These are phyloP conservation scores for Apeira syringaria DNA, from an alignment of 2,888 invertebrate genomes.

Conservation along the genomic window DNA sequence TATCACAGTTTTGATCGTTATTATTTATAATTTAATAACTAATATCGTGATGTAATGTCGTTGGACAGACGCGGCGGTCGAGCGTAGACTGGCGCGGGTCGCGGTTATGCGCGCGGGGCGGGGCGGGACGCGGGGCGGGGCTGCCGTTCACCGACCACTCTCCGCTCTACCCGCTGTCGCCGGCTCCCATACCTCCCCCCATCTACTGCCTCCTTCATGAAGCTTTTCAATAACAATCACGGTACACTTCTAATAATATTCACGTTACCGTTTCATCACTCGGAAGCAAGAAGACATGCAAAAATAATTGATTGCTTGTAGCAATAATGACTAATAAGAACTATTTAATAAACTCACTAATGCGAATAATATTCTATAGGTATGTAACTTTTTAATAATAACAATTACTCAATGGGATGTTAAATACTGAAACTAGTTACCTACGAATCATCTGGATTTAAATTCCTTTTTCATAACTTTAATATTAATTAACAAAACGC, in stretches of 20 bases:
- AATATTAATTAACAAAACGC: no score
- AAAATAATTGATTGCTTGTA: no score
- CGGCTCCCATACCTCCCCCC: conserved; percentile 48
- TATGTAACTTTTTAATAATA: no score
- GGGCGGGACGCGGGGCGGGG: conserved; percentile 52
- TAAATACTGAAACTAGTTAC: no score
- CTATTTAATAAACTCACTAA: no score
- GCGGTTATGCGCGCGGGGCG: conserved; percentile 54
- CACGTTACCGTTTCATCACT: conserved; percentile 37
- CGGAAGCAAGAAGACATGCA: no score
- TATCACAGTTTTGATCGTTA: conserved; percentile 28
- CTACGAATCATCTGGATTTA: no score
- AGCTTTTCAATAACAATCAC: conserved; percentile 68
- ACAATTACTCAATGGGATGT: no score
- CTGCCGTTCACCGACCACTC: conserved; percentile 63
- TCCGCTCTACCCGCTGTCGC: conserved; percentile 72
- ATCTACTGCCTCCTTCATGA: conserved; percentile 45
- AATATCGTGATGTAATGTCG: conserved; percentile 39
- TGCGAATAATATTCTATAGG: no score
- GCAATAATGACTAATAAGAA: no score
- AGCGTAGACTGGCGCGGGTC: conserved; percentile 72
- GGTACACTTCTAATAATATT: conserved; percentile 43
- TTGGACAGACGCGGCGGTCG: conserved; percentile 59
- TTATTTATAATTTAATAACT: conserved; percentile 36
- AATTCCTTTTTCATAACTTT: no score